A percentile compares a stretch with the other conserved stretches of the same genome.
Evolutionary conservation across 2,113 vertebrate genomes (phyloP).

Genomic region (Pipa parva): DNA sequence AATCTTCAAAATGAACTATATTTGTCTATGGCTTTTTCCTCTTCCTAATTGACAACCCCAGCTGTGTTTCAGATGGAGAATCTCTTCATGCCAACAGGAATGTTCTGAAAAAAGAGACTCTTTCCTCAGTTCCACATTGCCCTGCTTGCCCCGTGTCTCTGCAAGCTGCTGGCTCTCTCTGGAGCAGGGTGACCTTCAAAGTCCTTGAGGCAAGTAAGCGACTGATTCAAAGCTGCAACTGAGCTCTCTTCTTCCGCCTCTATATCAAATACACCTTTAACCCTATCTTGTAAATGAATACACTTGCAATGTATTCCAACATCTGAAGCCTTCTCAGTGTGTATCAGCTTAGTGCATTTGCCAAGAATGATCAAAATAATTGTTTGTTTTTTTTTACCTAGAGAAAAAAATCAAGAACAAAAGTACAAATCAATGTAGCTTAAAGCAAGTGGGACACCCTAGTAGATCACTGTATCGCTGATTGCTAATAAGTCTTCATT

Average conservation of each 20-base stretch:
- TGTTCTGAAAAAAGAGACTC: neutral
- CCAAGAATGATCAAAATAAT: too few relatives aligned
- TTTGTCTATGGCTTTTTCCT: neutral
- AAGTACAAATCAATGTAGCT: too few relatives aligned
- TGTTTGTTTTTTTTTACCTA: too few relatives aligned
- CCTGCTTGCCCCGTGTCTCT: slow-evolving; percentile 12
- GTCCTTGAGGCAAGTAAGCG: slow-evolving; percentile 40
- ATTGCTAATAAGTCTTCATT: too few relatives aligned
- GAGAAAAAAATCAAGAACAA: too few relatives aligned
- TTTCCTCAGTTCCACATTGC: slow-evolving; percentile 1
- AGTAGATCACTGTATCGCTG: too few relatives aligned
- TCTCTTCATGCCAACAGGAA: slow-evolving; percentile 18
- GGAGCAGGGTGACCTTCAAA: slow-evolving; percentile 40
- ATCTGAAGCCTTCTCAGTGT: neutral
- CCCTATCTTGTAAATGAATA: neutral
- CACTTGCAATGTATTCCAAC: neutral
- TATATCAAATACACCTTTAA: slow-evolving; percentile 13
- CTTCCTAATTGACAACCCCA: slow-evolving; percentile 2
- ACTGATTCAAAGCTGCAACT: slow-evolving; percentile 28
- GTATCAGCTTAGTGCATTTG: neutral
- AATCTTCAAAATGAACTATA: neutral
- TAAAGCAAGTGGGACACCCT: too few relatives aligned
- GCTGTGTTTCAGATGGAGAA: slow-evolving; percentile 12
- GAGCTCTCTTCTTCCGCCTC: slow-evolving; percentile 22
- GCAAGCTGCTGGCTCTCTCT: slow-evolving; percentile 35